Evolutionary conservation across 2,113 vertebrate genomes (phyloP).

Genomic region (Microtus ochrogaster): DNA sequence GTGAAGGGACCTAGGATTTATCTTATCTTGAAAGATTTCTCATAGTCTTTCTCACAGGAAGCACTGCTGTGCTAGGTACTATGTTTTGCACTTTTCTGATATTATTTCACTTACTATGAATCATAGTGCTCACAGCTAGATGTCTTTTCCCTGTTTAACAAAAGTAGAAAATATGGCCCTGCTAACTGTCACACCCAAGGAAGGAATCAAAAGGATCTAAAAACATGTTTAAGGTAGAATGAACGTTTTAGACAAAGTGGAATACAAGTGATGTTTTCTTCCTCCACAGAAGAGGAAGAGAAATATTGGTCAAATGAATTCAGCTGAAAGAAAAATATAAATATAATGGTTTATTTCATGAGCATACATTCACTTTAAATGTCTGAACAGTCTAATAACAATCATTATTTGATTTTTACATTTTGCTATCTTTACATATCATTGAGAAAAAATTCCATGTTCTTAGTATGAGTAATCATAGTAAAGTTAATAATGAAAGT

Average conservation of each 20-base stretch:
- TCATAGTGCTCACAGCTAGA: background rate
- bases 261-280: rapidly evolving
- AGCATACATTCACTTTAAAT: background rate
- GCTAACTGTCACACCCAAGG: background rate
- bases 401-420: background rate
- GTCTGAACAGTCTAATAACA: background rate
- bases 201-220: background rate
- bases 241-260: rapidly evolving
- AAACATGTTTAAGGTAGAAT: background rate
- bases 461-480: background rate
- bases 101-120: background rate
- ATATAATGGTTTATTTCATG: background rate
- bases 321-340: background rate
- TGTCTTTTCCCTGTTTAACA: background rate
- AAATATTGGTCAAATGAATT: background rate
- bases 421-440: background rate
- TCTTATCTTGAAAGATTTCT: background rate
- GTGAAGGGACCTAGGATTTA: background rate
- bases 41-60: background rate
- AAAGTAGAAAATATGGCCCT: background rate
- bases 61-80: background rate
- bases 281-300: rapidly evolving
- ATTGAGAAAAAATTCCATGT: background rate
- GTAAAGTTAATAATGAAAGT: background rate
- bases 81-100: background rate